Percentiles rank a stretch among this genome's conserved stretches.
phyloP scores from a whole-genome alignment of 2,113 vertebrate species.

The Pycnonotus jocosus region DNA sequence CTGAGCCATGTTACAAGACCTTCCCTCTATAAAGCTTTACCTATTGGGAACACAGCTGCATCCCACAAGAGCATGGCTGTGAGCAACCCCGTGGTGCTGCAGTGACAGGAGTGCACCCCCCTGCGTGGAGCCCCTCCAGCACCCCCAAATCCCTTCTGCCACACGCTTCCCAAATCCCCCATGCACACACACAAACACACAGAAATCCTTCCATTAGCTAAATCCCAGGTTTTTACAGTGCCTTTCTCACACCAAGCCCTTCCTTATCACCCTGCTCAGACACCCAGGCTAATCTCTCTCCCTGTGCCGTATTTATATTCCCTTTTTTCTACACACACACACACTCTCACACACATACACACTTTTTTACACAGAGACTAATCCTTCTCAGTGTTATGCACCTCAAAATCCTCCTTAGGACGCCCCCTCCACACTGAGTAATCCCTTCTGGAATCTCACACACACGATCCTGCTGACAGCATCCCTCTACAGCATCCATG shows the following conservation, averaged over 20 bases:
- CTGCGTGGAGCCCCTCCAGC: background rate
- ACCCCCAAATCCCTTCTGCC: background rate
- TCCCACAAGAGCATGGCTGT: fast-evolving
- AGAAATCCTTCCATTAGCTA: background rate
- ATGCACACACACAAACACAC: background rate
- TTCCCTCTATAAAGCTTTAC: background rate
- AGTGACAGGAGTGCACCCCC: fast-evolving
- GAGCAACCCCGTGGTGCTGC: fast-evolving
- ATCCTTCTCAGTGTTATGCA: conserved; percentile 31
- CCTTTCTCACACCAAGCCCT: background rate
- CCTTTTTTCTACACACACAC: background rate
- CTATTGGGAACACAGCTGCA: fast-evolving
- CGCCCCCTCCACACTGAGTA: conserved; percentile 20
- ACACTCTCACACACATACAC: background rate
- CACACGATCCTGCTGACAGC: background rate
- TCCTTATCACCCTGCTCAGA: background rate
- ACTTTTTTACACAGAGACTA: conserved; percentile 11
- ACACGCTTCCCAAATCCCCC: background rate
- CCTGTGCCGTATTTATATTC: background rate
- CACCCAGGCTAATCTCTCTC: background rate
- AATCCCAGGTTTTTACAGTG: background rate
- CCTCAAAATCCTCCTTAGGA: conserved; percentile 28
- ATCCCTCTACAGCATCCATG: background rate
- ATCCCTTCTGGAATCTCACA: background rate
- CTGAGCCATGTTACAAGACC: too few relatives aligned